Evolutionary conservation across 1,140 invertebrate species (phyloP).

Genomic region (Latrodectus geometricus): DNA sequence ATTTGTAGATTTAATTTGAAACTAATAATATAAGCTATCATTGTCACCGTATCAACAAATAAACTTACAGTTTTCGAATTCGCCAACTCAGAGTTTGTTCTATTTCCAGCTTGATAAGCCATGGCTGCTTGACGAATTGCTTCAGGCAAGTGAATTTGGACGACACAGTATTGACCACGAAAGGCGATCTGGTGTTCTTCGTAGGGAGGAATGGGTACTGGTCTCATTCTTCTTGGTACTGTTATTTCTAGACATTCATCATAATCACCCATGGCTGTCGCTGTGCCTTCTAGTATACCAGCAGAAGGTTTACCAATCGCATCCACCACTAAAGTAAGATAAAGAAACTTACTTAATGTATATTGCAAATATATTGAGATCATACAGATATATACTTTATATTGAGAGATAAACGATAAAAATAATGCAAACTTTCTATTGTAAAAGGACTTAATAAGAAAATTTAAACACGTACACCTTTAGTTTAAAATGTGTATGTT

Average conservation of each 20-base stretch:
- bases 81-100: conserved; percentile 29
- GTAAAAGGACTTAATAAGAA: background rate
- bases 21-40: too few relatives aligned
- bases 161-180: conserved; percentile 53
- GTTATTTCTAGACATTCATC: conserved; percentile 63
- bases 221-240: conserved; percentile 23
- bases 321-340: conserved; percentile 63
- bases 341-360: background rate
- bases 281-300: conserved; percentile 63
- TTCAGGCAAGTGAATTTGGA: conserved; percentile 45
- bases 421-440: background rate
- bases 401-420: too few relatives aligned
- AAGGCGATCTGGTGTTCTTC: conserved; percentile 16
- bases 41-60: background rate
- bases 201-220: conserved; percentile 12
- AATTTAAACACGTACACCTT: background rate
- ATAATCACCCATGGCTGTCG: conserved; percentile 62
- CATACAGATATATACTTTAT: too few relatives aligned
- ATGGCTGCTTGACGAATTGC: conserved; percentile 42
- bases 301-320: conserved; percentile 64
- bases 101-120: conserved; percentile 50
- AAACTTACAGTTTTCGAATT: conserved; percentile 50
- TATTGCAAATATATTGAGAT: too few relatives aligned
- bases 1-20: too few relatives aligned
- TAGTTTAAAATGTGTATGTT: too few relatives aligned